Percentiles rank a stretch among this genome's conserved stretches.
These are phyloP conservation scores for Muscicapa adusta DNA, from an alignment of 2,113 vertebrate genomes.

Conservation along the genomic window DNA sequence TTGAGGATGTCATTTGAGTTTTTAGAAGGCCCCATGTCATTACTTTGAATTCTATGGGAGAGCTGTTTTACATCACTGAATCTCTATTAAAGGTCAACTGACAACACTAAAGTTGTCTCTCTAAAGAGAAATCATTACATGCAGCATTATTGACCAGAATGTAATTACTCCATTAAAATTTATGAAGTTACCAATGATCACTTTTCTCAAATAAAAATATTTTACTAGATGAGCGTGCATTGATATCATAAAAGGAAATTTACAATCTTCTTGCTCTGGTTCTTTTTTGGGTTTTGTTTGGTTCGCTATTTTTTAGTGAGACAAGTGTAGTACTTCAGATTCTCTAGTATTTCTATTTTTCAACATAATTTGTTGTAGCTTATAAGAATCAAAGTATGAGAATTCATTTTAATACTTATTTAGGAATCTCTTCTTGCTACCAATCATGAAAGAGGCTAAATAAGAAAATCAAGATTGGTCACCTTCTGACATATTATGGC, in stretches of 20 bases:
- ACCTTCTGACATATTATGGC: not conserved
- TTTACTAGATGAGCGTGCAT: not conserved
- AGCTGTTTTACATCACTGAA: conserved; percentile 43
- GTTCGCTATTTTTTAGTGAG: not conserved
- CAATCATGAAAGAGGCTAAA: not conserved
- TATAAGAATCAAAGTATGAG: not conserved
- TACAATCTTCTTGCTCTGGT: not conserved
- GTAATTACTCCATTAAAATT: conserved; percentile 45
- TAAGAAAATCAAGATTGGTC: not conserved
- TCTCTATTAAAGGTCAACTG: conserved; percentile 47
- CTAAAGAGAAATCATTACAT: conserved; percentile 32
- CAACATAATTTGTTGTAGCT: not conserved
- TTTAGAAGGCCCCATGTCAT: not conserved
- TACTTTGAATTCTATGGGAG: not conserved
- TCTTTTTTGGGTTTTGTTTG: not conserved
- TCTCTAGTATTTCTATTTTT: not conserved
- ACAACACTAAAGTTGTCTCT: not conserved
- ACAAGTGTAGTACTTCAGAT: not conserved
- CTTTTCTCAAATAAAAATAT: conserved; percentile 36
- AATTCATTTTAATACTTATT: not conserved
- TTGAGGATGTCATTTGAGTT: not conserved
- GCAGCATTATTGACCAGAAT: conserved; percentile 15
- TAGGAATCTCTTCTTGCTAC: not conserved
- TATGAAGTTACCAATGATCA: conserved; percentile 9
- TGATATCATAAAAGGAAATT: not conserved